Evolutionary conservation across 2,888 invertebrate species (phyloP), one percentile per base, ranked within the genome.

Genomic region (Habrosyne pyritoides): DNA sequence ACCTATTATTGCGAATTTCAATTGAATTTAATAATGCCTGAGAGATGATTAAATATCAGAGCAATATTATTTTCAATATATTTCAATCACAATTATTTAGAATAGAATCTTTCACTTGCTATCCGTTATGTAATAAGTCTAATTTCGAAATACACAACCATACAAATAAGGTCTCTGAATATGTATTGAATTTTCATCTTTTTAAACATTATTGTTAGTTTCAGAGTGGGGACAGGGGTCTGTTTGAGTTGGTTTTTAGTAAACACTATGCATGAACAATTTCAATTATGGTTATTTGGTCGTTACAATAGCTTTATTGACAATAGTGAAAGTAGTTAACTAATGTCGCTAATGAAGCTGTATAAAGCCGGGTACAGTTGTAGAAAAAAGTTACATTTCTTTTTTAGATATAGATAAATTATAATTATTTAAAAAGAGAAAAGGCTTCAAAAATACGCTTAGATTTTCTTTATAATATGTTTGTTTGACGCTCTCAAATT

Each of bases 71-170:
- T n/a, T n/a, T n/a, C n/a, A n/a, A n/a, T n/a, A n/a, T n/a, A n/a
- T n/a, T n/a, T n/a, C n/a, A n/a, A n/a, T n/a, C n/a, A n/a, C n/a
- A n/a, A n/a, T n/a, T n/a, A n/a, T n/a, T n/a, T 6, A 28, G 0
- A 26, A 46, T 42, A 48, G 21, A 42, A 21, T 30, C 26, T 53
- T 56, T 53, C 53, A 22, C 33, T 26, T 46, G 26, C 51, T 47
- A 59, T 56, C 28, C n/a, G 47, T 47, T 59, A 28, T 53, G 24
- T 59, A 59, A 59, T 59, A 52, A 21, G 53, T 50, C 26, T 28
- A 21, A 70, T 78, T 65, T 76, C 53, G 67, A 71, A 73, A 79
- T 63, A 54, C 12, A 10, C 53, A 50, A 54, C 79, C 75, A 80
- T 50, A 53, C 54, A 60, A 69, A 64, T 57, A 55, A 63, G 80